Conservation (phyloP, 2,888 invertebrate genomes). For the Xanthia togata region DNA sequence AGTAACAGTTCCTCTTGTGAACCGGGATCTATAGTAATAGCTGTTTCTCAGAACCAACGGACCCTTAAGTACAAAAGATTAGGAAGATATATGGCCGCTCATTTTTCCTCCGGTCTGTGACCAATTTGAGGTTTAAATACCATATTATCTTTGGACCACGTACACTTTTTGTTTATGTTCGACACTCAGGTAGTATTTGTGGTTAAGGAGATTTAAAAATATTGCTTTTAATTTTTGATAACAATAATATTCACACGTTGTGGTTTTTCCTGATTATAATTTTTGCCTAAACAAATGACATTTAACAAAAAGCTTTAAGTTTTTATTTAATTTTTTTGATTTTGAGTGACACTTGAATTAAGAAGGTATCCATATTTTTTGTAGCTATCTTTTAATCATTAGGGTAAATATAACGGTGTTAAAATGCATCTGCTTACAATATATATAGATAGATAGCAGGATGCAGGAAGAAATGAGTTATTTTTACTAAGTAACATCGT, state of each 20-base stretch:
- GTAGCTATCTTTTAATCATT: background rate
- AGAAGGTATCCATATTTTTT: conserved; percentile 3
- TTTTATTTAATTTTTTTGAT: conserved; percentile 7
- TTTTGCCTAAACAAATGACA: conserved; percentile 2
- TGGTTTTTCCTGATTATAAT: conserved; percentile 13
- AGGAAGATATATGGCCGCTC: conserved; percentile 82
- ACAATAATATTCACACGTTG: background rate
- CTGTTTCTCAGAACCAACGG: conserved; percentile 84
- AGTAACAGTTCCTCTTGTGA: conserved; percentile 88
- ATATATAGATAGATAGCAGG: background rate
- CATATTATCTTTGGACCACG: conserved; percentile 75
- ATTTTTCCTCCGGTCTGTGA: conserved; percentile 82
- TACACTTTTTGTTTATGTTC: conserved; percentile 73
- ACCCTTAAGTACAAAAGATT: conserved; percentile 81
- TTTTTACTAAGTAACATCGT: background rate
- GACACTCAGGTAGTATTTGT: conserved; percentile 76
- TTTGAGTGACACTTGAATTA: conserved; percentile 10
- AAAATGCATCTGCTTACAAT: conserved; percentile 26
- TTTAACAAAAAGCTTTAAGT: background rate
- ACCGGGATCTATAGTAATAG: conserved; percentile 85
- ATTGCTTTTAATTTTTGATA: conserved; percentile 22
- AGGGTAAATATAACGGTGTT: conserved; percentile 16
- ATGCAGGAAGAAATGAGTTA: background rate
- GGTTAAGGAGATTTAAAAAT: conserved; percentile 69
- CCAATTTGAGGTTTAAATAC: conserved; percentile 87